These are phyloP conservation scores for Mesoclemmys tuberculata DNA, from an alignment of 2,113 vertebrate species.

Conservation along the genomic window DNA sequence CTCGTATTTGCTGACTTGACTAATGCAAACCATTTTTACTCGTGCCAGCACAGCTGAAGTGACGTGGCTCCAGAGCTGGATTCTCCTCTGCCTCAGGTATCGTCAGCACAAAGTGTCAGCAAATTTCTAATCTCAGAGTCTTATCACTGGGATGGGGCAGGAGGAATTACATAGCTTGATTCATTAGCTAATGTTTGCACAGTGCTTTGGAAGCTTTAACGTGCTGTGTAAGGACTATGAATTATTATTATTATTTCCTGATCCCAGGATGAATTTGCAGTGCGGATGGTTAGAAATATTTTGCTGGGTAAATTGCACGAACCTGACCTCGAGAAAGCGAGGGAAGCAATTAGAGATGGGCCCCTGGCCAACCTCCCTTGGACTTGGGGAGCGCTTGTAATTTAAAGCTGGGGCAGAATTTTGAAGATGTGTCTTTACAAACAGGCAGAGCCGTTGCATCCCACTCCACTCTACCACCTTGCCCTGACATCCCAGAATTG, in stretches of 20 bases:
- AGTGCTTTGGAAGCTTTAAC: neutral
- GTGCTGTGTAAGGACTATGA: neutral
- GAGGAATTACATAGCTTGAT: constrained; percentile 4
- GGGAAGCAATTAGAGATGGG: neutral
- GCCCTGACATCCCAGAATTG: neutral
- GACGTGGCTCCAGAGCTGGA: neutral
- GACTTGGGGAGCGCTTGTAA: neutral
- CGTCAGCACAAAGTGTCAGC: neutral
- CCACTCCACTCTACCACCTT: too few relatives aligned
- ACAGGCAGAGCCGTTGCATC: neutral
- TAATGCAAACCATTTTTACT: neutral
- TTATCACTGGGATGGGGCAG: neutral
- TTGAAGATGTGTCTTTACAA: neutral
- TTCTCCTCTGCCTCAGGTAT: neutral
- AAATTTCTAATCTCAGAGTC: neutral
- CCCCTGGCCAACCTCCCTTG: neutral
- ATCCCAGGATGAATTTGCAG: neutral
- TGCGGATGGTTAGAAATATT: neutral
- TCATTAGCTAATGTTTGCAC: neutral
- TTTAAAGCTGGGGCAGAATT: neutral
- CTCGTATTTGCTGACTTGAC: neutral
- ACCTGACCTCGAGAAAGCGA: neutral
- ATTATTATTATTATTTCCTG: neutral
- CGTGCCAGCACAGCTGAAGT: neutral
- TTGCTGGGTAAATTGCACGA: neutral